Percentiles rank a stretch among this genome's conserved stretches.
Evolutionary conservation across 2,113 vertebrate genomes (phyloP).

Genomic region (Meriones unguiculatus): DNA sequence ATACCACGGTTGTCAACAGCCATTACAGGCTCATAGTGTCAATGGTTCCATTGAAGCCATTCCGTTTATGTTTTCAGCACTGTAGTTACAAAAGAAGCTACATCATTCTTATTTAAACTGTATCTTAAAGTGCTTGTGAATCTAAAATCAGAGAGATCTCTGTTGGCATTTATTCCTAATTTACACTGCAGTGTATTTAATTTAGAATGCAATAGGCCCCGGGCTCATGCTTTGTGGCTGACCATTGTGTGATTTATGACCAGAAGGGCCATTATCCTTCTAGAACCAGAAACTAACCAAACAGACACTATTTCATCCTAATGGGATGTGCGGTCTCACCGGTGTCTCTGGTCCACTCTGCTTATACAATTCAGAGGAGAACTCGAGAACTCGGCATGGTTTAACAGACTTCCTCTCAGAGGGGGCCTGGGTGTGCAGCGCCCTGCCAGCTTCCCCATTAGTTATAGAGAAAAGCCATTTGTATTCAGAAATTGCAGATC

Average conservation of each 20-base stretch:
- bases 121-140: not conserved
- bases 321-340: not conserved
- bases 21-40: not conserved
- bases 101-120: slow-evolving; percentile 20
- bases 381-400: slow-evolving; percentile 17
- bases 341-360: slow-evolving; percentile 11
- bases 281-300: slow-evolving; percentile 3
- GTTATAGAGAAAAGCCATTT: slow-evolving; percentile 80
- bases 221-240: not conserved
- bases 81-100: slow-evolving; percentile 16
- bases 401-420: slow-evolving; percentile 41
- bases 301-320: not conserved
- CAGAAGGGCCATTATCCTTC: not conserved
- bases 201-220: not conserved
- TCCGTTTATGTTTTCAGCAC: slow-evolving; percentile 1
- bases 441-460: slow-evolving; percentile 72
- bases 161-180: not conserved
- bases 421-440: slow-evolving; percentile 29
- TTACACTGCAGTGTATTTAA: not conserved
- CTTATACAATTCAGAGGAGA: slow-evolving; percentile 53
- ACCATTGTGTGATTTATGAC: slow-evolving; percentile 30
- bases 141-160: slow-evolving; percentile 23
- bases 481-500: slow-evolving; percentile 79
- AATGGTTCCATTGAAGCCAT: not conserved
- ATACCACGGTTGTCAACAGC: not conserved